phyloP scores from a whole-genome alignment of 2,888 invertebrate species.

The Sympetrum striolatum region DNA sequence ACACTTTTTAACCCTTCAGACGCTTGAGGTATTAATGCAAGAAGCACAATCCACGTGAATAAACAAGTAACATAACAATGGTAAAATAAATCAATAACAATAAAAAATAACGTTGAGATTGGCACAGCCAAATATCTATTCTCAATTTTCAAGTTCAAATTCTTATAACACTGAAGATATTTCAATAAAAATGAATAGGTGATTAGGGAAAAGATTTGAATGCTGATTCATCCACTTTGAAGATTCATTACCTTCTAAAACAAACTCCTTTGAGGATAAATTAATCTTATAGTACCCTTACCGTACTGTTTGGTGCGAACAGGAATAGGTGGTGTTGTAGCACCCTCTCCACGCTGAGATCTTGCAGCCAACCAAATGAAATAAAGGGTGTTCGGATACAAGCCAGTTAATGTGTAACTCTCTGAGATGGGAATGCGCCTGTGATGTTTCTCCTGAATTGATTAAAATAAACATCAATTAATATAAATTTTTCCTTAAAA shows the following conservation, averaged over 20 bases:
- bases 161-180: too few species aligned
- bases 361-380: slow-evolving; percentile 96
- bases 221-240: not conserved
- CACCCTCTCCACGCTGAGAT: slow-evolving; percentile 92
- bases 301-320: slow-evolving; percentile 97
- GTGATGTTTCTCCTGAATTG: slow-evolving; percentile 74
- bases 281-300: slow-evolving; percentile 67
- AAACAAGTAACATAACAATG: too few species aligned
- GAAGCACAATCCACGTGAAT: too few species aligned
- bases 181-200: too few species aligned
- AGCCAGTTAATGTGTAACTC: slow-evolving; percentile 84
- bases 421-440: slow-evolving; percentile 83
- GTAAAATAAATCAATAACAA: too few species aligned
- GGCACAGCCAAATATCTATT: too few species aligned
- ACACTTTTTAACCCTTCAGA: too few species aligned
- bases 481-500: too few species aligned
- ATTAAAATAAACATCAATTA: not conserved
- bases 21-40: too few species aligned
- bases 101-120: too few species aligned
- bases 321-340: slow-evolving; percentile 91
- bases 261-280: slow-evolving; percentile 30
- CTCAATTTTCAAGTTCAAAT: too few species aligned
- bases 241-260: not conserved
- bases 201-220: not conserved
- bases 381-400: slow-evolving; percentile 96